Evolutionary conservation across 2,113 vertebrate species (phyloP).

Genomic region (Ursus arctos): DNA sequence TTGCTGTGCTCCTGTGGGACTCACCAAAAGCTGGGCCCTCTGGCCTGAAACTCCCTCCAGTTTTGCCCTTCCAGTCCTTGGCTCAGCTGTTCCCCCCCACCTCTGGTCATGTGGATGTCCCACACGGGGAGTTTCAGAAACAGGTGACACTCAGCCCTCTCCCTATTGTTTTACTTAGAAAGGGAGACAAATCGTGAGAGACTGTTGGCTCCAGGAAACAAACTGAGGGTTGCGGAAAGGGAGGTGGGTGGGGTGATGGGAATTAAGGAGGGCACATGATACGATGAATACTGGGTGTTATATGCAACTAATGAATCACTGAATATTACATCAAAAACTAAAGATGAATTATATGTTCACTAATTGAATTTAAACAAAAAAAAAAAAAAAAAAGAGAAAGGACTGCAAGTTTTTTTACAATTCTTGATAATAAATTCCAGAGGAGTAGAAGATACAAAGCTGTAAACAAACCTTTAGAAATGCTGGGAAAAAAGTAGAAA

Average conservation of each 20-base stretch:
- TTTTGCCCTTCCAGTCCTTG: background rate
- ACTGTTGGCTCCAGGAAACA: too few species aligned
- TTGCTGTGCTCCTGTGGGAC: background rate
- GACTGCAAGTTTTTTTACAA: background rate
- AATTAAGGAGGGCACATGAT: too few species aligned
- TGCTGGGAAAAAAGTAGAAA: background rate
- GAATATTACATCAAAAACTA: too few species aligned
- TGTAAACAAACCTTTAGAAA: background rate
- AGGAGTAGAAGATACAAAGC: background rate
- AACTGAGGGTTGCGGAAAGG: too few species aligned
- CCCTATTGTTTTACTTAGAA: background rate
- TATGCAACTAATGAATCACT: too few species aligned
- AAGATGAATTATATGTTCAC: too few species aligned
- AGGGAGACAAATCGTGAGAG: too few species aligned
- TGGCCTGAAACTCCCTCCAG: background rate
- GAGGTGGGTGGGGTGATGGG: too few species aligned
- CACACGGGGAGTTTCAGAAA: background rate
- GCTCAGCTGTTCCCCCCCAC: background rate
- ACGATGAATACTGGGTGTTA: too few species aligned
- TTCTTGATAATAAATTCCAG: background rate
- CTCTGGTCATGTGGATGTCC: background rate
- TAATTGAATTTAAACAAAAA: too few species aligned
- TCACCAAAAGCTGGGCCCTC: background rate
- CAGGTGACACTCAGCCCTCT: background rate
- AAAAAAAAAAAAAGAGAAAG: background rate